phyloP scores from a whole-genome alignment of 2,888 invertebrate genomes.

The Conomelus anceps region DNA sequence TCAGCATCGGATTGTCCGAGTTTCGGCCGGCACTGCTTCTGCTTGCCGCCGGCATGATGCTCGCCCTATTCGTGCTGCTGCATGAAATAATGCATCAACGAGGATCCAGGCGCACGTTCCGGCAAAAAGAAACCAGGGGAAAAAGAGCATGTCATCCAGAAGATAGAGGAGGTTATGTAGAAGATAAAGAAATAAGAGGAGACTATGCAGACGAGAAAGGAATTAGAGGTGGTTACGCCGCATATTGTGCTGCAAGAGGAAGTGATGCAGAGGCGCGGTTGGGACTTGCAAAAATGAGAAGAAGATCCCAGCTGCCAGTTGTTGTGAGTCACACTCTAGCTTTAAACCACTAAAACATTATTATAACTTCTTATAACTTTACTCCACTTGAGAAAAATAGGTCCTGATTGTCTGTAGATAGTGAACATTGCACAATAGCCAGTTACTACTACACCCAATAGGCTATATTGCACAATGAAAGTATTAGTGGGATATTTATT shows the following conservation, averaged over 20 bases:
- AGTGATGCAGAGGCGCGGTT: not conserved
- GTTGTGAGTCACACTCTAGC: not conserved
- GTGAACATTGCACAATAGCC: too few relatives aligned
- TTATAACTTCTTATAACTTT: too few relatives aligned
- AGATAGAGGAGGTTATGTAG: not conserved
- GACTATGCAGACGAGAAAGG: not conserved
- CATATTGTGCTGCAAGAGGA: too few relatives aligned
- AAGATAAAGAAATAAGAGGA: not conserved
- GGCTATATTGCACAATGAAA: too few relatives aligned
- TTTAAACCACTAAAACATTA: not conserved
- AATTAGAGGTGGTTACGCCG: too few relatives aligned
- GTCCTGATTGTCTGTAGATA: too few relatives aligned
- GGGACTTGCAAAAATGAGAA: not conserved
- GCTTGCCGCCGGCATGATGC: constrained; percentile 8
- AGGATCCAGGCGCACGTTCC: not conserved
- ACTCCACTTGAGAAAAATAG: too few relatives aligned
- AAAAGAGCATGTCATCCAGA: not conserved
- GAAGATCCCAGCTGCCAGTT: not conserved
- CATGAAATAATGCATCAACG: constrained; percentile 35
- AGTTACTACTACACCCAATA: too few relatives aligned
- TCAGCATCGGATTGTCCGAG: constrained; percentile 13
- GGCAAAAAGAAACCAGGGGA: not conserved
- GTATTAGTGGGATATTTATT: too few relatives aligned
- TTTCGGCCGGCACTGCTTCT: not conserved
- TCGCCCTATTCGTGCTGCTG: constrained; percentile 10